Conservation (phyloP, 2,888 invertebrate species). For the Pterobdella sp. region DNA sequence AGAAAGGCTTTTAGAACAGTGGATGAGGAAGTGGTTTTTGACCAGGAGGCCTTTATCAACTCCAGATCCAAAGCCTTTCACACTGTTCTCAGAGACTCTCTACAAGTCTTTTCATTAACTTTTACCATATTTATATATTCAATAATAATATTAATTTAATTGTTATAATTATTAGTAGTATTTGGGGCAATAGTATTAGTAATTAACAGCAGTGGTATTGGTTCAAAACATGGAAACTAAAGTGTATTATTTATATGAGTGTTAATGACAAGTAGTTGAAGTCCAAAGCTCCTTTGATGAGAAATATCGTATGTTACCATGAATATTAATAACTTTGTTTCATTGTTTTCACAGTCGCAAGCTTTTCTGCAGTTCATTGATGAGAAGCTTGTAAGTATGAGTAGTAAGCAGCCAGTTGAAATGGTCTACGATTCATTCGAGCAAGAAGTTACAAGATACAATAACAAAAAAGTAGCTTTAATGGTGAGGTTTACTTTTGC, state of each 20-base stretch:
- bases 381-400: constrained; percentile 54
- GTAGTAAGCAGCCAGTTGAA: not conserved
- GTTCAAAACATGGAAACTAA: no score
- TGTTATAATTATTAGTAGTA: no score
- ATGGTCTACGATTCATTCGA: constrained; percentile 13
- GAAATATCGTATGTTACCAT: no score
- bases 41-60: constrained; percentile 75
- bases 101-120: constrained; percentile 59
- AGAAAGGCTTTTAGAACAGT: constrained; percentile 67
- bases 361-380: constrained; percentile 79
- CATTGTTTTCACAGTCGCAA: constrained; percentile 62
- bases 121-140: no score
- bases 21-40: constrained; percentile 69
- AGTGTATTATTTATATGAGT: no score
- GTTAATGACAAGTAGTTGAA: no score
- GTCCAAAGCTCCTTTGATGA: no score
- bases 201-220: no score
- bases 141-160: no score
- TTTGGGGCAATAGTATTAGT: no score
- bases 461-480: not conserved
- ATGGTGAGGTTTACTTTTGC: not conserved
- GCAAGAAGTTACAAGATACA: constrained; percentile 7
- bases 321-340: no score
- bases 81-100: constrained; percentile 78
- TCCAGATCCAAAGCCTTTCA: constrained; percentile 76